Evolutionary conservation across 2,797 vertebrate genomes (phyloP).

Genomic region (Microcaecilia unicolor): DNA sequence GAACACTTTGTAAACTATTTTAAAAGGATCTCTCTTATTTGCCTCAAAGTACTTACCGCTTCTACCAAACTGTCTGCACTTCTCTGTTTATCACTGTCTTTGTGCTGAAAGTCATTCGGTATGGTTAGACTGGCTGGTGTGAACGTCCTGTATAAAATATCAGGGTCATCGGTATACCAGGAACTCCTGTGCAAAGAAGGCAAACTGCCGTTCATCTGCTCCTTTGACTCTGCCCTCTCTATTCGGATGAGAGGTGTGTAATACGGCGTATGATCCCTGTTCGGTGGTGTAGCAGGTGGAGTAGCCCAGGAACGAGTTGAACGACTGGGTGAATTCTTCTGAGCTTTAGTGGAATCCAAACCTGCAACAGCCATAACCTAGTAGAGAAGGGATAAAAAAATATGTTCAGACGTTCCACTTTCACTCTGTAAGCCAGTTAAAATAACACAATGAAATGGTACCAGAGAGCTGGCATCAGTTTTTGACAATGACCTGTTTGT

Average conservation of each 20-base stretch:
- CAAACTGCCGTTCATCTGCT: slow-evolving; percentile 72
- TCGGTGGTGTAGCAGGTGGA: slow-evolving; percentile 83
- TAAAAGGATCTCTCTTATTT: fast-evolving
- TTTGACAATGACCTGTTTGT: no score
- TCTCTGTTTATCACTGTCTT: slow-evolving; percentile 90
- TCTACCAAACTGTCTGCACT: slow-evolving; percentile 95
- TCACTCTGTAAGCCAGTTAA: no score
- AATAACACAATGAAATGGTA: no score
- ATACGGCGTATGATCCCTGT: slow-evolving; percentile 77
- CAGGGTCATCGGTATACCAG: slow-evolving; percentile 93
- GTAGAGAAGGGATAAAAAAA: no score
- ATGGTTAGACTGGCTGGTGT: slow-evolving; percentile 86
- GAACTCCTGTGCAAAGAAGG: slow-evolving; percentile 86
- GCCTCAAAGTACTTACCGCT: slow-evolving; percentile 67
- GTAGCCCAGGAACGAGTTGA: slow-evolving; percentile 95
- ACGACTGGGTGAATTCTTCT: slow-evolving; percentile 85
- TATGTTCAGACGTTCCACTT: no score
- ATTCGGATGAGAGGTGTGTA: slow-evolving; percentile 91
- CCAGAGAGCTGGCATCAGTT: no score
- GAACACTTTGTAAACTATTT: no score
- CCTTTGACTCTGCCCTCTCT: slow-evolving; percentile 71
- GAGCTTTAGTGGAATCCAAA: slow-evolving; percentile 89
- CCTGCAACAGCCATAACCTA: slow-evolving; percentile 98
- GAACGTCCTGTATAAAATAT: slow-evolving; percentile 80
- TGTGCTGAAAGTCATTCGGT: slow-evolving; percentile 78